A percentile compares a stretch with the other conserved stretches of the same genome.
phyloP scores from a whole-genome alignment of 2,797 vertebrate species.

The Poeciliopsis infans region DNA sequence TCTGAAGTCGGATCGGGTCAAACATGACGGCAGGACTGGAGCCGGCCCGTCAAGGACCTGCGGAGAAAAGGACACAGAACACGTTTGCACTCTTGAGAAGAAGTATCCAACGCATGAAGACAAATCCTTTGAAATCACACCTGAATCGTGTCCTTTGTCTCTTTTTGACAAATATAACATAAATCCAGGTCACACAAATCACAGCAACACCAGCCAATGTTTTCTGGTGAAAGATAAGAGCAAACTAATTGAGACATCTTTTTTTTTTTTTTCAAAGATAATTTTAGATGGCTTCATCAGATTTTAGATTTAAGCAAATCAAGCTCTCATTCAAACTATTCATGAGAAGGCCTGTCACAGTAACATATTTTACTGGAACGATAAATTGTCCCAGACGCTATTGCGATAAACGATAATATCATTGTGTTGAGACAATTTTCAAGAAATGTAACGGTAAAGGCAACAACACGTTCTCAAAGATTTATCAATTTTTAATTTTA shows the following conservation, averaged over 20 bases:
- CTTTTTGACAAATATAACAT: not conserved
- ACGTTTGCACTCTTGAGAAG: not conserved
- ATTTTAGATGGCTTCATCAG: not conserved
- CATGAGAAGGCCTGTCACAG: no score
- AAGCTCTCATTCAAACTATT: no score
- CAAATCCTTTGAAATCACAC: not conserved
- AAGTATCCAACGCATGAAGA: not conserved
- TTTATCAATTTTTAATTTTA: no score
- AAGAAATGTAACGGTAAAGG: no score
- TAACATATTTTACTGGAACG: no score
- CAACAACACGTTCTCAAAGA: no score
- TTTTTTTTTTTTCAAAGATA: not conserved
- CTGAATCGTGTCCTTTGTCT: not conserved
- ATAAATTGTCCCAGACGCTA: no score
- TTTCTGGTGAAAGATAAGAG: not conserved
- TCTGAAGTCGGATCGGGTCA: constrained; percentile 28
- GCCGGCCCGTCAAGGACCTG: constrained; percentile 32
- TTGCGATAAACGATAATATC: no score
- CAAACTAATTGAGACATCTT: not conserved
- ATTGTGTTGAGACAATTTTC: no score
- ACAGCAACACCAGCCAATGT: not conserved
- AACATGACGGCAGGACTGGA: constrained; percentile 49
- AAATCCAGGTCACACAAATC: not conserved
- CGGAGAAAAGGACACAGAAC: constrained; percentile 25
- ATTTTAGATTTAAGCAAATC: not conserved